phyloP scores from a whole-genome alignment of 2,797 vertebrate genomes.

The Echiichthys vipera region DNA sequence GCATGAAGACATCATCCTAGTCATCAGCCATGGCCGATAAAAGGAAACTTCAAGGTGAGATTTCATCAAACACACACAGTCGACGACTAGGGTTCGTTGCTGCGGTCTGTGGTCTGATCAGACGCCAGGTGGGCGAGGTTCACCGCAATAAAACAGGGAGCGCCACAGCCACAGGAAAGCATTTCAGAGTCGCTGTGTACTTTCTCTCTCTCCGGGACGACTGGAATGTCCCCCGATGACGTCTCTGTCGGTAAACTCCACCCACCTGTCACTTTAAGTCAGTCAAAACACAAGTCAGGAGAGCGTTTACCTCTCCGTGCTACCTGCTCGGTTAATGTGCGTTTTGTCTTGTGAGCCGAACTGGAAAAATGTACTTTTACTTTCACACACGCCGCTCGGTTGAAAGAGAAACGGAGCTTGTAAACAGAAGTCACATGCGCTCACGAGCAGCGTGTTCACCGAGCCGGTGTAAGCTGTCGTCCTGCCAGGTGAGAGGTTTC shows the following conservation, averaged over 20 bases:
- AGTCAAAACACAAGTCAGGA: neutral
- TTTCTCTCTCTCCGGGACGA: slow-evolving; percentile 7
- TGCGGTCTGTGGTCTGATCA: slow-evolving; percentile 19
- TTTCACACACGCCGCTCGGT: neutral
- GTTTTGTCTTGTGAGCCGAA: neutral
- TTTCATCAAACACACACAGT: neutral
- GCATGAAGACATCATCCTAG: slow-evolving; percentile 94
- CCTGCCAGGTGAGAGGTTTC: slow-evolving; percentile 21
- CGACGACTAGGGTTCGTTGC: slow-evolving; percentile 1
- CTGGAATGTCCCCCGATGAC: neutral
- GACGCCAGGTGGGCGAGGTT: slow-evolving; percentile 18
- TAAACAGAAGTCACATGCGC: slow-evolving; percentile 41
- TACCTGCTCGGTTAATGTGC: neutral
- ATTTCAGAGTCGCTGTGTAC: neutral
- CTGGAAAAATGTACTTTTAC: neutral
- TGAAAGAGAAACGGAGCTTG: neutral
- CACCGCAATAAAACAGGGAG: neutral
- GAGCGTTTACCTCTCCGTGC: no score
- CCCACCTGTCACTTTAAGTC: neutral
- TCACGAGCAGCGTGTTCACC: slow-evolving; percentile 32
- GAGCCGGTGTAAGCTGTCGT: slow-evolving; percentile 15
- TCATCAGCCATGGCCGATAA: slow-evolving; percentile 95
- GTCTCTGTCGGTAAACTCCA: neutral
- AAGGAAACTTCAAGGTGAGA: slow-evolving; percentile 95
- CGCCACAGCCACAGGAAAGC: neutral